Base-by-base conservation (phyloP, 2,888 invertebrate species). In the Galerucella nymphaeae region DNA sequence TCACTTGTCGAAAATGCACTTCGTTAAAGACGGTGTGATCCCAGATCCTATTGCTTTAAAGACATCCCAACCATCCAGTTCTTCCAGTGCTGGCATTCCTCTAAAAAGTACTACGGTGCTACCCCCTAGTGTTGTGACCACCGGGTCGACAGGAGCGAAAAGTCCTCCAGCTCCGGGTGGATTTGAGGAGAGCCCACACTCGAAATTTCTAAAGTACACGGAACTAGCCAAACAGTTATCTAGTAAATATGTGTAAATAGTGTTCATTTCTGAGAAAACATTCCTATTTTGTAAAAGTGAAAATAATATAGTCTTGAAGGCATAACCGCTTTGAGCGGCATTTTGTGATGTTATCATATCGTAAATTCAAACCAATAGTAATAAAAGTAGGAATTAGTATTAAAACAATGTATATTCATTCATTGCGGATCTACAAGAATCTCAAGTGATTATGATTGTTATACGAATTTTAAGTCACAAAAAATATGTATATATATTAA, bases 181-280 rank as follows among this genome's bases (percentile, higher is more conserved):
- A 45, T 93, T 93, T 84, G 96, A 96, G 84, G 97, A 97, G 87
- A 96, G 95, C 86, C 96, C 96, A 65, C 96, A 97, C 88, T 96
- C 98, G 82, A 98, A 98, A 90, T 98, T 98, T 90, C 93, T 97
- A 82, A 98, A 98, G 90, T 98, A 98, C 89, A 97, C 97, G 86
- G 97, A 98, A 89, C 92, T 98, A 88, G 98, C 98, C 84, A 98
- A 98, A 89, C 98, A 98, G 89, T 90, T 98, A 87, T 97, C 97
- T 86, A 97, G 96, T 89, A 97, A 97, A 90, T 97, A 96, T 90
- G 94, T 95, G 91, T 96, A 93, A 91, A 88, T 81, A 81, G 75
- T 78, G 79, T 76, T 78, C 66, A 53, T 30, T 48, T 48, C 18
- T 10, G 10, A 18, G 2, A 53, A 53, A 53, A 53, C 53, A 53